A percentile compares a stretch with the other conserved stretches of the same genome.
phyloP scores from a whole-genome alignment of 2,797 vertebrate species.

The Neostethus bicornis region DNA sequence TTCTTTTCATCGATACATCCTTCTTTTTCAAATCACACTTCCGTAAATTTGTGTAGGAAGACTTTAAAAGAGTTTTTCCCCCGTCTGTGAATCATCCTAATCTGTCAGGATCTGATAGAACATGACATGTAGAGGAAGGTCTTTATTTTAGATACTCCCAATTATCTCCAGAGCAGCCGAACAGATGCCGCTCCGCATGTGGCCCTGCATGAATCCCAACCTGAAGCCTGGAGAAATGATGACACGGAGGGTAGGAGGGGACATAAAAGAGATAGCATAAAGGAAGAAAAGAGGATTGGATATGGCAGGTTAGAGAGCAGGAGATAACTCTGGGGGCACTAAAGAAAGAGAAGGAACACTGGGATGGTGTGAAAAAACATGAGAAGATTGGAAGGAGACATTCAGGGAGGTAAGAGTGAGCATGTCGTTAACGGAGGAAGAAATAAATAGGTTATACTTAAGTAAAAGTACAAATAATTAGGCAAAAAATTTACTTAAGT shows the following conservation, averaged over 20 bases:
- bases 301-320: slow-evolving; percentile 14
- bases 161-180: not conserved
- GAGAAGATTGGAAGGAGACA: not conserved
- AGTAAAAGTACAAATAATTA: too few relatives aligned
- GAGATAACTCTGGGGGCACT: not conserved
- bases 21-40: not conserved
- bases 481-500: too few relatives aligned
- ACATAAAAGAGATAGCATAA: slow-evolving; percentile 1
- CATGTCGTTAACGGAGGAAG: not conserved
- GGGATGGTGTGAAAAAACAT: slow-evolving; percentile 5
- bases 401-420: slow-evolving; percentile 11
- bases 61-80: too few relatives aligned
- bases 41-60: too few relatives aligned
- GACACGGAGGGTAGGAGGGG: not conserved
- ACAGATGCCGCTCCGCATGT: not conserved
- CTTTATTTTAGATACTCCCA: not conserved
- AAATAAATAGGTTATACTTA: too few relatives aligned
- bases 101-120: too few relatives aligned
- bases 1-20: not conserved
- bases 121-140: not conserved
- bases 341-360: slow-evolving; percentile 12
- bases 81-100: too few relatives aligned
- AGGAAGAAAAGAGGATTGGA: slow-evolving; percentile 16
- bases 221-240: not conserved
- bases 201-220: not conserved